phyloP scores from a whole-genome alignment of 2,113 vertebrate genomes.

The Poeciliopsis prolifica region DNA sequence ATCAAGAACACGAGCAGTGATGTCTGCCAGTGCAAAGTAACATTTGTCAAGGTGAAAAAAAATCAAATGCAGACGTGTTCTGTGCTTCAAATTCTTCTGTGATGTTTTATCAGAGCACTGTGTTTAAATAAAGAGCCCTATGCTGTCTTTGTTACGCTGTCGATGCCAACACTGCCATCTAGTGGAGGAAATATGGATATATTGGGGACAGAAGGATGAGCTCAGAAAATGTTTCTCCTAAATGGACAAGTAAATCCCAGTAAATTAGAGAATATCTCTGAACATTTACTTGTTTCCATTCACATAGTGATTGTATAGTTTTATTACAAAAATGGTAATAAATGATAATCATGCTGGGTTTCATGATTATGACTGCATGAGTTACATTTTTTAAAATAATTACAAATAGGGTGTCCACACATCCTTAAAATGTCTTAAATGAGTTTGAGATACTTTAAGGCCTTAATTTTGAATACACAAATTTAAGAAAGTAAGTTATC shows the following conservation, averaged over 20 bases:
- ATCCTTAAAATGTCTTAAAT: too few relatives aligned
- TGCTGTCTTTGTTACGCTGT: not conserved
- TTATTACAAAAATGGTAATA: not conserved
- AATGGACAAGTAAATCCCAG: not conserved
- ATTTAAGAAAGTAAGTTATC: too few relatives aligned
- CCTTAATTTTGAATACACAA: too few relatives aligned
- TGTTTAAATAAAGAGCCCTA: not conserved
- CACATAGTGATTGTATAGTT: not conserved
- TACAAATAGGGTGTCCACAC: too few relatives aligned
- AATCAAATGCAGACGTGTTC: not conserved
- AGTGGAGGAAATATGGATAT: constrained; percentile 25
- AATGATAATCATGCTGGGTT: not conserved
- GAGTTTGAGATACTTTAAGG: too few relatives aligned
- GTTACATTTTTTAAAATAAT: too few relatives aligned
- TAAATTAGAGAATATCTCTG: not conserved
- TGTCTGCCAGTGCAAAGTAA: constrained; percentile 91
- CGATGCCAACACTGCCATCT: constrained; percentile 34
- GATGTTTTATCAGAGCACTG: not conserved
- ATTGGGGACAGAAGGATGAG: not conserved
- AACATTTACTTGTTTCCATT: not conserved
- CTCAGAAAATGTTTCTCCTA: not conserved
- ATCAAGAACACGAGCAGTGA: constrained; percentile 88
- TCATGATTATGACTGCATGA: not conserved
- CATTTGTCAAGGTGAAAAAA: constrained; percentile 90
- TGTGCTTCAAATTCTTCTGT: not conserved